phyloP scores from a whole-genome alignment of 2,797 vertebrate species.

The Crax fasciolata region DNA sequence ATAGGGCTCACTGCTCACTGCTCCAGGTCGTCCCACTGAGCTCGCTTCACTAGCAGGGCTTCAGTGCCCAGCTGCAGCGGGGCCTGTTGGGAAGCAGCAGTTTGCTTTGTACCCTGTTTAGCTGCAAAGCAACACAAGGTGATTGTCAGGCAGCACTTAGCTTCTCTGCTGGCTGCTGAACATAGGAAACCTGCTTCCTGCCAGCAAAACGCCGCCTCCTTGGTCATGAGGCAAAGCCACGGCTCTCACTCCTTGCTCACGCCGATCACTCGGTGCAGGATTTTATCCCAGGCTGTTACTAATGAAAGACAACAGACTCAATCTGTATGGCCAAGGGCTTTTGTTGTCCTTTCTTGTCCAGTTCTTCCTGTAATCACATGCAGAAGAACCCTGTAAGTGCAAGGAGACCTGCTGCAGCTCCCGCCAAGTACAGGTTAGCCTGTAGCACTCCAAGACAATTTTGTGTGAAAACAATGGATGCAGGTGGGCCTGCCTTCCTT shows the following conservation, averaged over 20 bases:
- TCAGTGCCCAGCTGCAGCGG: not conserved
- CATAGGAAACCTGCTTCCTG: constrained; percentile 14
- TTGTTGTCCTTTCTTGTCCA: not conserved
- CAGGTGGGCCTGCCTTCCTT: not conserved
- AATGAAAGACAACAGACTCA: not conserved
- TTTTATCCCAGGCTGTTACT: not conserved
- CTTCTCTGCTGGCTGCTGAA: not conserved
- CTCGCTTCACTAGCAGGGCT: not conserved
- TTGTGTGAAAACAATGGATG: not conserved
- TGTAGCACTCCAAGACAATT: not conserved
- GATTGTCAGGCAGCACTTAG: not conserved
- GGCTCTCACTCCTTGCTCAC: not conserved
- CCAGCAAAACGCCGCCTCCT: constrained; percentile 3
- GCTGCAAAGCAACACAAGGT: fast-evolving
- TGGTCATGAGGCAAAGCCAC: not conserved
- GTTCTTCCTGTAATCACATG: not conserved
- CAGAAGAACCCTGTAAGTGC: not conserved
- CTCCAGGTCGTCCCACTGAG: not conserved
- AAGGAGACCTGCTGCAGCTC: not conserved
- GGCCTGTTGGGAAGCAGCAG: not conserved
- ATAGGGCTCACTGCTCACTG: not conserved
- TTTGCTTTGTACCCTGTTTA: not conserved
- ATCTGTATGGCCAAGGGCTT: not conserved
- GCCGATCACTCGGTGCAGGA: not conserved
- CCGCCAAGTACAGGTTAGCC: not conserved